A percentile compares a stretch with the other conserved stretches of the same genome.
Conservation (phyloP, 2,797 vertebrate species). For the Falco columbarius region DNA sequence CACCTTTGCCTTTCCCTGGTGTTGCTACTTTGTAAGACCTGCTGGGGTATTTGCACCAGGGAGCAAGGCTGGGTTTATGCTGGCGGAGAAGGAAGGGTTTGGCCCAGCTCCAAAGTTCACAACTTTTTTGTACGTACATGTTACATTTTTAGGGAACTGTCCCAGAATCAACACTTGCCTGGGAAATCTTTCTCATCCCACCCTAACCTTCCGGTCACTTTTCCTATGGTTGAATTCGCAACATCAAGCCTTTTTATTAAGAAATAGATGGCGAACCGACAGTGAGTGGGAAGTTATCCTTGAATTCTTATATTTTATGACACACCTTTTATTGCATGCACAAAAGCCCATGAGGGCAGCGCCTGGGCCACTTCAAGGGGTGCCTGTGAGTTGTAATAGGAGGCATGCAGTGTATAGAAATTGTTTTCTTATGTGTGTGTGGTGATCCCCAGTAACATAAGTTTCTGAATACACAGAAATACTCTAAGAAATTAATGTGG, state of each 20-base stretch:
- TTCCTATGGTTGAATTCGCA: neutral
- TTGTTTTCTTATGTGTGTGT: neutral
- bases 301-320: neutral
- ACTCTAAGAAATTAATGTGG: neutral
- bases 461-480: neutral
- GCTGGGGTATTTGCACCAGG: neutral
- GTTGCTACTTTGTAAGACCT: neutral
- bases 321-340: neutral
- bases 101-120: conserved; percentile 52
- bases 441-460: neutral
- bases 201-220: conserved; percentile 24
- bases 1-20: neutral
- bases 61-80: conserved; percentile 55
- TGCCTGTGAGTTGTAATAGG: neutral
- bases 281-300: neutral
- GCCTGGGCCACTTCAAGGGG: neutral
- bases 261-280: neutral
- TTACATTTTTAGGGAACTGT: conserved; percentile 16
- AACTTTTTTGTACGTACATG: conserved; percentile 27
- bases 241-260: neutral
- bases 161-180: conserved; percentile 63
- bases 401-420: neutral
- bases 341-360: neutral
- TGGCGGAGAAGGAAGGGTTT: conserved; percentile 27
- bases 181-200: conserved; percentile 47